phyloP scores from a whole-genome alignment of 2,888 invertebrate species.

The Allygus modestus region DNA sequence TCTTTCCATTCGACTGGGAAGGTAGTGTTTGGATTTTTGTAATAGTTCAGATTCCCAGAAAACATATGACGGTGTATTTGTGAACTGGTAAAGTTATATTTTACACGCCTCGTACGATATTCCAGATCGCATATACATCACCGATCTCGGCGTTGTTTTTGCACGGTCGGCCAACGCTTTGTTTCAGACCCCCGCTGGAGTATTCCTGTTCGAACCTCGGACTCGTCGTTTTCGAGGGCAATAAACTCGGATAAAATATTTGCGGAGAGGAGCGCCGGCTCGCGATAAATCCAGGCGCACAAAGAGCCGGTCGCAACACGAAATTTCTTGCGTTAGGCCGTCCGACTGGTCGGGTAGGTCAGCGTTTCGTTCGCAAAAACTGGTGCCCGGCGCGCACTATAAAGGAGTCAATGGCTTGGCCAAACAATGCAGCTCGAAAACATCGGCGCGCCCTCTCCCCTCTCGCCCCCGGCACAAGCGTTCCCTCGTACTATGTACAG shows the following conservation, averaged over 20 bases:
- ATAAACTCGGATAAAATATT: slow-evolving; percentile 51
- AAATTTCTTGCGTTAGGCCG: slow-evolving; percentile 55
- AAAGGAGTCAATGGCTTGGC: slow-evolving; percentile 59
- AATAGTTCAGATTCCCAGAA: too few relatives aligned
- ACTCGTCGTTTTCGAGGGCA: slow-evolving; percentile 54
- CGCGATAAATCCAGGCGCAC: slow-evolving; percentile 53
- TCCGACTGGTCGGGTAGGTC: slow-evolving; percentile 58
- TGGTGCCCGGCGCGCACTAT: slow-evolving; percentile 48
- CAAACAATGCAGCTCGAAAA: slow-evolving; percentile 48
- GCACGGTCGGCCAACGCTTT: not conserved
- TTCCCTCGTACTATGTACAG: not conserved
- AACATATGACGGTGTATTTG: too few relatives aligned
- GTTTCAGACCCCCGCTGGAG: slow-evolving; percentile 33
- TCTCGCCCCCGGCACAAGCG: not conserved
- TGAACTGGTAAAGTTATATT: not conserved
- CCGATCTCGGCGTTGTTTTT: not conserved
- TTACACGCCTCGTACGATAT: not conserved
- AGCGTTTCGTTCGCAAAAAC: slow-evolving; percentile 58
- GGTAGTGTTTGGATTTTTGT: too few relatives aligned
- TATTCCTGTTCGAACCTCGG: slow-evolving; percentile 37
- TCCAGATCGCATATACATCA: not conserved
- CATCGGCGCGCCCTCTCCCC: slow-evolving; percentile 18
- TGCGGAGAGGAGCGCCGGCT: slow-evolving; percentile 25
- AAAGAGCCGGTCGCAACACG: slow-evolving; percentile 54
- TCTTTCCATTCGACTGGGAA: too few relatives aligned